Evolutionary conservation across 2,888 invertebrate genomes (phyloP).

Genomic region (Himalopsyche anomala): DNA sequence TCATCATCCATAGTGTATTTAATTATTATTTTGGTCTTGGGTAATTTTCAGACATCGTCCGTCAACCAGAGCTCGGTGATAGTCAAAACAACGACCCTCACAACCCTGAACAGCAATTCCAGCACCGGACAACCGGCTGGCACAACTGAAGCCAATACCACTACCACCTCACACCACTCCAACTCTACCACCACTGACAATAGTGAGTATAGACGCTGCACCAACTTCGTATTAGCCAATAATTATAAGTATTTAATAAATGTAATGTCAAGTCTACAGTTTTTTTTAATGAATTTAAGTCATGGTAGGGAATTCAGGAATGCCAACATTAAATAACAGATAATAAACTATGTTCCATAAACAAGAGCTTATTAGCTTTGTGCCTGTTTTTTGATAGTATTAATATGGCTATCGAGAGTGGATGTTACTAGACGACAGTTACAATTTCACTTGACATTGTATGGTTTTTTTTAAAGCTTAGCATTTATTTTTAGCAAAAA

Average conservation of each 20-base stretch:
- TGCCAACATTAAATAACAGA: neutral
- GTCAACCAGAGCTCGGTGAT: slow-evolving; percentile 78
- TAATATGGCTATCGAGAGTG: neutral
- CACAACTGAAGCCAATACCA: slow-evolving; percentile 72
- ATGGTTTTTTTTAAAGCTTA: no score
- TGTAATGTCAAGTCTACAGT: slow-evolving; percentile 48
- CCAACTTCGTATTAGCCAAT: no score
- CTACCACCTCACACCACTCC: slow-evolving; percentile 69
- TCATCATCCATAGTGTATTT: no score
- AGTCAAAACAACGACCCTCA: slow-evolving; percentile 80
- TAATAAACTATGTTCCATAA: no score
- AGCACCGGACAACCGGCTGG: slow-evolving; percentile 66
- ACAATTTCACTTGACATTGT: no score
- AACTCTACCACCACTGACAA: slow-evolving; percentile 72
- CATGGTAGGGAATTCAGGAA: neutral
- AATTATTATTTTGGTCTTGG: neutral
- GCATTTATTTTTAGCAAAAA: no score
- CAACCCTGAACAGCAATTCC: slow-evolving; percentile 73
- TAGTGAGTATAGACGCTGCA: slow-evolving; percentile 73
- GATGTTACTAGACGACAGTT: no score
- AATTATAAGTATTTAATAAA: slow-evolving; percentile 48
- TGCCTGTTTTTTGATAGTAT: no score
- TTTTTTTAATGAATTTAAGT: neutral
- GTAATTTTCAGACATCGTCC: slow-evolving; percentile 72
- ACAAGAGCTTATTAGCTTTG: no score